These are phyloP conservation scores for Brienomyrus longianalis DNA, from an alignment of 2,113 vertebrate species.

Conservation along the genomic window DNA sequence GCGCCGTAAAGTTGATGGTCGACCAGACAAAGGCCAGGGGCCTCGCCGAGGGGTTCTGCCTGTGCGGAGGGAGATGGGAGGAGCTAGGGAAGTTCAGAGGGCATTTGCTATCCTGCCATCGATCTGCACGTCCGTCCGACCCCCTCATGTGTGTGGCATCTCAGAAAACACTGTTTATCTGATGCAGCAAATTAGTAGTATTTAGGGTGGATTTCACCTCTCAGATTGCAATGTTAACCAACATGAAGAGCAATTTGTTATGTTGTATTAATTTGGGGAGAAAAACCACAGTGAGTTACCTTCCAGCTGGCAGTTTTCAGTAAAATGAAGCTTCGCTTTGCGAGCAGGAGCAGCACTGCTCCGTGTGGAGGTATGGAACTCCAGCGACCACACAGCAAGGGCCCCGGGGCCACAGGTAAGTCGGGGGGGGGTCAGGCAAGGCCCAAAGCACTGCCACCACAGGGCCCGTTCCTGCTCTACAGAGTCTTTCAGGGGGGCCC, in stretches of 20 bases:
- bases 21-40: neutral
- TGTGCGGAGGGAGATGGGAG: neutral
- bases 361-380: neutral
- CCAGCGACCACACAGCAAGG: too few species aligned
- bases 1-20: neutral
- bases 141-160: neutral
- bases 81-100: neutral
- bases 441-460: neutral
- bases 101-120: neutral
- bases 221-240: conserved; percentile 8
- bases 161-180: neutral
- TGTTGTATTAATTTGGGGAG: conserved; percentile 2
- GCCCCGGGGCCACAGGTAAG: neutral
- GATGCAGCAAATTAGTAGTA: neutral
- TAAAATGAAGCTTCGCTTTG: neutral
- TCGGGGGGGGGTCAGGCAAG: too few species aligned
- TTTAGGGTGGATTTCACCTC: neutral
- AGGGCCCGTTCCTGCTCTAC: neutral
- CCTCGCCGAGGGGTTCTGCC: neutral
- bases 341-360: neutral
- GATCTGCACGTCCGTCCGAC: neutral
- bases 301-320: neutral
- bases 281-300: neutral
- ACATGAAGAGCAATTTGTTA: neutral
- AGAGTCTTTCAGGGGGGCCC: neutral